phyloP scores from a whole-genome alignment of 2,113 vertebrate genomes.

The Todiramphus chloris region DNA sequence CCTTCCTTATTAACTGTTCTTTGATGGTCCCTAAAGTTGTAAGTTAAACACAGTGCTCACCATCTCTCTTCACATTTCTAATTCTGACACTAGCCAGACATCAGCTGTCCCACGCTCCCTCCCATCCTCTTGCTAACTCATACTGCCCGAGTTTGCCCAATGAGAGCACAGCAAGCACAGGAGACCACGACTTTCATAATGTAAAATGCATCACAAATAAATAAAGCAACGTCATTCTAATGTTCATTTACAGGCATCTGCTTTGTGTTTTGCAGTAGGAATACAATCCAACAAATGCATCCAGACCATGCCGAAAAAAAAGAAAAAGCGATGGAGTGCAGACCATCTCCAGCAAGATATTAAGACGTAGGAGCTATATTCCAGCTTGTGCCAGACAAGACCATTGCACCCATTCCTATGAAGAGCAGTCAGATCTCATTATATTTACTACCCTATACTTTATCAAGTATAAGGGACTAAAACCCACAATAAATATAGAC shows the following conservation, averaged over 20 bases:
- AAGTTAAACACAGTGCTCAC: not conserved
- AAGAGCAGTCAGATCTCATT: not conserved
- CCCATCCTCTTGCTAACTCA: slow-evolving; percentile 69
- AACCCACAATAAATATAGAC: not conserved
- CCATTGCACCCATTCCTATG: slow-evolving; percentile 14
- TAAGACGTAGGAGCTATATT: slow-evolving; percentile 57
- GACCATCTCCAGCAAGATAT: slow-evolving; percentile 46
- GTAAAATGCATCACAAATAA: slow-evolving; percentile 29
- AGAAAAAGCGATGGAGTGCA: slow-evolving; percentile 26
- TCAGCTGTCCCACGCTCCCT: not conserved
- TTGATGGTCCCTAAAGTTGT: not conserved
- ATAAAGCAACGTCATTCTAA: not conserved
- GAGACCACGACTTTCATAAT: not conserved
- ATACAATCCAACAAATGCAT: not conserved
- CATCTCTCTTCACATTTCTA: not conserved
- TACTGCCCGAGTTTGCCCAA: slow-evolving; percentile 41
- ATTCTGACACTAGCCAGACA: slow-evolving; percentile 2
- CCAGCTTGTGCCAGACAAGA: slow-evolving; percentile 55
- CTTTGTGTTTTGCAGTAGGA: not conserved
- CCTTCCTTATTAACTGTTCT: not conserved
- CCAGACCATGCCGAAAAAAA: not conserved
- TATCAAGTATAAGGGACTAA: not conserved
- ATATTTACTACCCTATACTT: slow-evolving; percentile 16
- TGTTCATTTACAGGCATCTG: not conserved
- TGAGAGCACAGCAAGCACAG: slow-evolving; percentile 28